These are phyloP conservation scores for Rhynchophorus ferrugineus DNA, from an alignment of 1,140 invertebrate species.

Conservation along the genomic window DNA sequence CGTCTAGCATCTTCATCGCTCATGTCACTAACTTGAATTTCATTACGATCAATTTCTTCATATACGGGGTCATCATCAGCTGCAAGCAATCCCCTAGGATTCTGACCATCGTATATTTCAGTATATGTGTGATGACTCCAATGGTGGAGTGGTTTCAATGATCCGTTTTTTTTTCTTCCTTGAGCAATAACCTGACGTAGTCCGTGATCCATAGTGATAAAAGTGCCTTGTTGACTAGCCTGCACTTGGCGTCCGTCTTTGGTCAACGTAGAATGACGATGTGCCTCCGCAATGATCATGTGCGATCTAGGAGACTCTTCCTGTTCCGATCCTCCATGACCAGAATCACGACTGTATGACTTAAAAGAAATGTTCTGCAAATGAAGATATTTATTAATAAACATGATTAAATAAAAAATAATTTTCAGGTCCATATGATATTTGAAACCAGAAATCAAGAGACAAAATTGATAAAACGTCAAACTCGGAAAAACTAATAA, in stretches of 20 bases:
- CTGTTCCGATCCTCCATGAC: conserved; percentile 56
- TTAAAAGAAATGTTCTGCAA: conserved; percentile 66
- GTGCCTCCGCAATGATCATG: conserved; percentile 41
- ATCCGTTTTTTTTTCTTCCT: conserved; percentile 35
- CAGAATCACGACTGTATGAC: conserved; percentile 56
- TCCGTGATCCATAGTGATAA: conserved; percentile 24
- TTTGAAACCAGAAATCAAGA: no score
- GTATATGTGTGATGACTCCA: conserved; percentile 56
- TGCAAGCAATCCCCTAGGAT: conserved; percentile 35
- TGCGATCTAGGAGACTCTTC: conserved; percentile 56
- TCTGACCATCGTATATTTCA: conserved; percentile 51
- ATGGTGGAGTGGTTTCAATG: conserved; percentile 41
- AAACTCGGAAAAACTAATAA: no score
- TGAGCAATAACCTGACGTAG: conserved; percentile 25
- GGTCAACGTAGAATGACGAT: conserved; percentile 32
- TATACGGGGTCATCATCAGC: conserved; percentile 69
- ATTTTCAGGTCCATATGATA: no score
- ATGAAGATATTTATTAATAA: conserved; percentile 25
- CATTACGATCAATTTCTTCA: conserved; percentile 66
- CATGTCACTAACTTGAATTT: conserved; percentile 66
- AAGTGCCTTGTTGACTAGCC: conserved; percentile 27
- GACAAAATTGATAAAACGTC: no score
- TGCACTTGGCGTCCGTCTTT: conserved; percentile 36
- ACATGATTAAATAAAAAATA: no score
- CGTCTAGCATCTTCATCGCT: conserved; percentile 68